Evolutionary conservation across 2,797 vertebrate species (phyloP).

Genomic region (Otolemur crassicaudatus): DNA sequence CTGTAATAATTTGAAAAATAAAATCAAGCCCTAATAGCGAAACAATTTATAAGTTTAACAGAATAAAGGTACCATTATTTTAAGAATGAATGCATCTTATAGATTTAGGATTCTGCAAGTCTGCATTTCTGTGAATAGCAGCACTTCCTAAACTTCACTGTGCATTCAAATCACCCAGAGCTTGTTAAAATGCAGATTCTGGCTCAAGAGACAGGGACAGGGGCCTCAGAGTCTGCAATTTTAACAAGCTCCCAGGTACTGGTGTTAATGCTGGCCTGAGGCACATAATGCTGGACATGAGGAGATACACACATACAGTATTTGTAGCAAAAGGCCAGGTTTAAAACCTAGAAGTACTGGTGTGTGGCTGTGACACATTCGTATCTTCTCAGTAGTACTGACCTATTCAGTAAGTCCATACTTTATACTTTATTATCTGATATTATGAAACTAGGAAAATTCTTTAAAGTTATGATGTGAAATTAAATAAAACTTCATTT

Average conservation of each 20-base stretch:
- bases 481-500: constrained; percentile 83
- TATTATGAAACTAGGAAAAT: constrained; percentile 81
- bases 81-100: not conserved
- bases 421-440: constrained; percentile 81
- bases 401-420: constrained; percentile 78
- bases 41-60: not conserved
- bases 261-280: not conserved
- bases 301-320: rapidly evolving
- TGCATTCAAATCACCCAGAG: not conserved
- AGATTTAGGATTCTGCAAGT: not conserved
- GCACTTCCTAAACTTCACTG: not conserved
- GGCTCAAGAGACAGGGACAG: not conserved
- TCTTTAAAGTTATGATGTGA: constrained; percentile 83
- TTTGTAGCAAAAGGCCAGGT: not conserved
- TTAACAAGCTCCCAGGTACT: not conserved
- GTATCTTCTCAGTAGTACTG: constrained; percentile 45
- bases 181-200: constrained; percentile 64
- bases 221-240: not conserved
- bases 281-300: not conserved
- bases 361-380: constrained; percentile 13
- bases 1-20: constrained; percentile 3
- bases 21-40: not conserved
- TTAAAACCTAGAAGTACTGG: not conserved
- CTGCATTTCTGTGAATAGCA: not conserved
- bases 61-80: constrained; percentile 38